A percentile compares a stretch with the other conserved stretches of the same genome.
Conservation (phyloP, 2,113 vertebrate genomes). For the Urocolius indicus region DNA sequence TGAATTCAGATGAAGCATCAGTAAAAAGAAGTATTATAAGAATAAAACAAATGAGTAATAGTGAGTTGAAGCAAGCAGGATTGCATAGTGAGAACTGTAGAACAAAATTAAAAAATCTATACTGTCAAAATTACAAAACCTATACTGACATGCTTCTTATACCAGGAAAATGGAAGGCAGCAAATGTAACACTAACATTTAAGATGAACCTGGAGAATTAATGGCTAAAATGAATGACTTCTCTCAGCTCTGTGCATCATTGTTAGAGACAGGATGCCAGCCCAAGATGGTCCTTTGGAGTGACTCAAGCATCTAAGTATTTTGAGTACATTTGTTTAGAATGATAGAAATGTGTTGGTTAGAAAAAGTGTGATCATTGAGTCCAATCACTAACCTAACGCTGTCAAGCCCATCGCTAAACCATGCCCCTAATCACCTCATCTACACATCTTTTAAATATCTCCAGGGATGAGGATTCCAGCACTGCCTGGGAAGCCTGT, state of each 20-base stretch:
- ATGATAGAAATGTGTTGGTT: no score
- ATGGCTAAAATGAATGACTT: fast-evolving
- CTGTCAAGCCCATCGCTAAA: no score
- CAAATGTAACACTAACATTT: neutral
- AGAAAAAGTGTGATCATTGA: no score
- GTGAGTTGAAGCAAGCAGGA: neutral
- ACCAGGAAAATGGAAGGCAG: neutral
- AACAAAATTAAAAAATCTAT: neutral
- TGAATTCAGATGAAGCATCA: neutral
- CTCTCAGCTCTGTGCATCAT: neutral
- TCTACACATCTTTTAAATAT: no score
- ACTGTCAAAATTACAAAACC: no score
- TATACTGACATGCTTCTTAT: neutral
- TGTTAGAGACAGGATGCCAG: neutral
- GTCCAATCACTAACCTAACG: no score
- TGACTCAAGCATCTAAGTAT: neutral
- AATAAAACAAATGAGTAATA: neutral
- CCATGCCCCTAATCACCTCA: no score
- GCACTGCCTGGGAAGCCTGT: no score
- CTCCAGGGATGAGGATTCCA: no score
- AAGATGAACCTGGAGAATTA: neutral
- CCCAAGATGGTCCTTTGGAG: neutral
- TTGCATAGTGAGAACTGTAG: neutral
- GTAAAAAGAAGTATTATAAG: neutral
- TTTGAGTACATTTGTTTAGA: neutral